Evolutionary conservation across 2,888 invertebrate genomes (phyloP).

Genomic region (Galeopsomyia nigrocyanea): DNA sequence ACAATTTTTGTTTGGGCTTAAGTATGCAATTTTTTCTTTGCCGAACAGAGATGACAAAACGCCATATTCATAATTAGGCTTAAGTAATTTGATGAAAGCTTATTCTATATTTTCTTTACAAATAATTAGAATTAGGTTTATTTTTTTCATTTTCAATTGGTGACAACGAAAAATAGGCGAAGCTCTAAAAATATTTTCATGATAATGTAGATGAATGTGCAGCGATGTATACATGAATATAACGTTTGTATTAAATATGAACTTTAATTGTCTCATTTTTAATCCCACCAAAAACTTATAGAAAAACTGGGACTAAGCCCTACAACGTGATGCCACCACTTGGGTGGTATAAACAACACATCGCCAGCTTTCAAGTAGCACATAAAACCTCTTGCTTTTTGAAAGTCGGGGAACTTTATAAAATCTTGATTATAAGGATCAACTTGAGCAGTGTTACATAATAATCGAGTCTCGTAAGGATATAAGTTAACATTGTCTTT

Average conservation of each 20-base stretch:
- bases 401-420: conserved; percentile 79
- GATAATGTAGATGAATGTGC: too few species aligned
- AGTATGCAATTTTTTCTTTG: conserved; percentile 57
- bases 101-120: conserved; percentile 14
- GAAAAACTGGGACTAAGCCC: conserved; percentile 93
- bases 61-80: conserved; percentile 51
- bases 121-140: conserved; percentile 8
- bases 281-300: conserved; percentile 97
- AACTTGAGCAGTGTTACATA: conserved; percentile 92
- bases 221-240: too few species aligned
- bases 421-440: conserved; percentile 86
- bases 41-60: conserved; percentile 55
- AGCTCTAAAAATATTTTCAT: too few species aligned
- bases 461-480: conserved; percentile 82
- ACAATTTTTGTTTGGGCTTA: conserved; percentile 42
- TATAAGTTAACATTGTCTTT: conserved; percentile 81
- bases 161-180: conserved; percentile 8
- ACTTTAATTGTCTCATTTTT: conserved; percentile 53
- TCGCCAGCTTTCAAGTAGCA: conserved; percentile 86
- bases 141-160: conserved; percentile 10
- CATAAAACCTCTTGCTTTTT: conserved; percentile 75
- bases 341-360: conserved; percentile 93
- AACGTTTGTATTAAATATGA: too few species aligned
- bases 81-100: conserved; percentile 8
- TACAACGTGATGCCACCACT: conserved; percentile 98